These are phyloP conservation scores for Arrhamphus sclerolepis DNA, from an alignment of 2,797 vertebrate species.

Conservation along the genomic window DNA sequence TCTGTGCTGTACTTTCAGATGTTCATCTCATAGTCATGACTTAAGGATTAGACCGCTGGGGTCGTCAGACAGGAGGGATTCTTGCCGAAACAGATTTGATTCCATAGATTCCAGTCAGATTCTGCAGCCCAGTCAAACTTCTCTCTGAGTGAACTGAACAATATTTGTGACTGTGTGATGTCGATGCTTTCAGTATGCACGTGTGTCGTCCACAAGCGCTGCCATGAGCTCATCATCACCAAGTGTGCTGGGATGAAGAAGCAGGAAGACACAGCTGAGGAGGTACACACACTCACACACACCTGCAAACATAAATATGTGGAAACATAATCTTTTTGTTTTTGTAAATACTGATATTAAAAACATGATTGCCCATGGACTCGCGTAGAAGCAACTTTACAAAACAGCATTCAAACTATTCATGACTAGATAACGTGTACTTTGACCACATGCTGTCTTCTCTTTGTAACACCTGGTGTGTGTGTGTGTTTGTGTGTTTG, in stretches of 20 bases:
- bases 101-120: too few relatives aligned
- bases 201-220: constrained; percentile 98
- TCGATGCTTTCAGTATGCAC: constrained; percentile 87
- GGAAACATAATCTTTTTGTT: too few relatives aligned
- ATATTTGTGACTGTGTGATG: not conserved
- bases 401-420: too few relatives aligned
- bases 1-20: too few relatives aligned
- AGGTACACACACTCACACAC: constrained; percentile 76
- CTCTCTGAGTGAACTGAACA: not conserved
- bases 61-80: too few relatives aligned
- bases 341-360: too few relatives aligned
- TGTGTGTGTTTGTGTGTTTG: constrained; percentile 56
- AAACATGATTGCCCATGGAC: too few relatives aligned
- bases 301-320: not conserved
- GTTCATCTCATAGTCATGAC: too few relatives aligned
- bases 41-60: too few relatives aligned
- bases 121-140: too few relatives aligned
- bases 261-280: constrained; percentile 92
- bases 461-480: constrained; percentile 10
- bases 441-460: constrained; percentile 30
- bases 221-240: constrained; percentile 98
- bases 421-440: not conserved
- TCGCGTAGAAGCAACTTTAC: too few relatives aligned
- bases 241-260: constrained; percentile 98
- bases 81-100: too few relatives aligned